phyloP scores from a whole-genome alignment of 2,888 invertebrate genomes.

The Amiota communis region DNA sequence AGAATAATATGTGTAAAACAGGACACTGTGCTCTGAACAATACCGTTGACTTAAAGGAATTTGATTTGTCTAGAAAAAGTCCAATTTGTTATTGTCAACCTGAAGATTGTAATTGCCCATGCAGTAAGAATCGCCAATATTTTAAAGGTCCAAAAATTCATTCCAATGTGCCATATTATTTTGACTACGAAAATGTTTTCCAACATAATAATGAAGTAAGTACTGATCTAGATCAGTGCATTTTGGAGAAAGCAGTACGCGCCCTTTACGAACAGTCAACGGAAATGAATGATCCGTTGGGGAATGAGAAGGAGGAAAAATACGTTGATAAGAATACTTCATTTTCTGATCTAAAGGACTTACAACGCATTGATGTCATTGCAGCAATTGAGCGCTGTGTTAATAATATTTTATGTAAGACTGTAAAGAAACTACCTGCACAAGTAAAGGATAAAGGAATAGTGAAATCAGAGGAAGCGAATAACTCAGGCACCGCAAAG shows the following conservation, averaged over 20 bases:
- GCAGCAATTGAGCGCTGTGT: neutral
- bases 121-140: too few relatives aligned
- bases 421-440: neutral
- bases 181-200: neutral
- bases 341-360: neutral
- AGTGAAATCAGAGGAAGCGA: neutral
- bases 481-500: too few relatives aligned
- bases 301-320: neutral
- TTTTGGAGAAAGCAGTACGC: neutral
- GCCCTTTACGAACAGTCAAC: neutral
- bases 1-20: too few relatives aligned
- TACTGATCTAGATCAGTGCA: neutral
- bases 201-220: neutral
- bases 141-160: too few relatives aligned
- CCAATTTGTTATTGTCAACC: too few relatives aligned
- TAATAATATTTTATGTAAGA: neutral
- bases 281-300: neutral
- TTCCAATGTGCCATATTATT: neutral
- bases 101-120: too few relatives aligned
- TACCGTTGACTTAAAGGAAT: too few relatives aligned
- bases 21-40: too few relatives aligned
- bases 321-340: neutral
- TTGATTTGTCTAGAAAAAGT: too few relatives aligned
- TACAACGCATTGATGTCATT: neutral
- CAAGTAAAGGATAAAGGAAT: neutral